Conservation (phyloP, 2,113 vertebrate species). For the Heptranchias perlo region DNA sequence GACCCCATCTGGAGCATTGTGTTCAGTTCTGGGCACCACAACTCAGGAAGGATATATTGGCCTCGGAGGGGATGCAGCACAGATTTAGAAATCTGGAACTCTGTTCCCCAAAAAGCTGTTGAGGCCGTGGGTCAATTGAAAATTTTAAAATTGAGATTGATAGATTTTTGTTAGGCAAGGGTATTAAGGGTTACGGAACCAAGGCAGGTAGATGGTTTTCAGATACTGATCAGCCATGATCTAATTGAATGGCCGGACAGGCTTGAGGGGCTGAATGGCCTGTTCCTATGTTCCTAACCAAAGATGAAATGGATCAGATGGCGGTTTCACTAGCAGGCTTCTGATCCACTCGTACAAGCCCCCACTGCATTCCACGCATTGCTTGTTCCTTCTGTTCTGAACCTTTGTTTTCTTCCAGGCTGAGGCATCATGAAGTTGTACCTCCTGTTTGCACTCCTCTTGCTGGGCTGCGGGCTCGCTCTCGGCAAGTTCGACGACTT, state of each 20-base stretch:
- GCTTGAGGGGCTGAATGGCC: not conserved
- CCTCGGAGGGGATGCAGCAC: no score
- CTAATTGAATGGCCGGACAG: not conserved
- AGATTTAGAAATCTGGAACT: not conserved
- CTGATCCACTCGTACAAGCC: not conserved
- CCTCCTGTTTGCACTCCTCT: constrained; percentile 41
- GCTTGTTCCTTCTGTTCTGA: not conserved
- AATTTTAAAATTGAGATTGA: not conserved
- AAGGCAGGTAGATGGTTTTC: not conserved
- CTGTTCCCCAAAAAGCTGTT: not conserved
- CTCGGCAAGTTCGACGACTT: constrained; percentile 82
- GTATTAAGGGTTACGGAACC: not conserved
- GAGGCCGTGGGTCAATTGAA: not conserved
- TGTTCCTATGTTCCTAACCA: not conserved
- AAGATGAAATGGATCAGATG: not conserved
- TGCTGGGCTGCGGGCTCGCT: constrained; percentile 52
- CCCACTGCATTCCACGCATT: not conserved
- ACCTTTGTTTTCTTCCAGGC: not conserved
- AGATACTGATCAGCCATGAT: not conserved
- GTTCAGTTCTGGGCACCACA: no score
- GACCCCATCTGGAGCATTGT: no score
- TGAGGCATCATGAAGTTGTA: constrained; percentile 8
- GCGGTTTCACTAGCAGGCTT: not conserved
- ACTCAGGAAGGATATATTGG: no score
- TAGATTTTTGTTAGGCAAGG: not conserved